Base-by-base conservation (phyloP, 2,797 vertebrate species). In the Melanotaenia pygmaea region DNA sequence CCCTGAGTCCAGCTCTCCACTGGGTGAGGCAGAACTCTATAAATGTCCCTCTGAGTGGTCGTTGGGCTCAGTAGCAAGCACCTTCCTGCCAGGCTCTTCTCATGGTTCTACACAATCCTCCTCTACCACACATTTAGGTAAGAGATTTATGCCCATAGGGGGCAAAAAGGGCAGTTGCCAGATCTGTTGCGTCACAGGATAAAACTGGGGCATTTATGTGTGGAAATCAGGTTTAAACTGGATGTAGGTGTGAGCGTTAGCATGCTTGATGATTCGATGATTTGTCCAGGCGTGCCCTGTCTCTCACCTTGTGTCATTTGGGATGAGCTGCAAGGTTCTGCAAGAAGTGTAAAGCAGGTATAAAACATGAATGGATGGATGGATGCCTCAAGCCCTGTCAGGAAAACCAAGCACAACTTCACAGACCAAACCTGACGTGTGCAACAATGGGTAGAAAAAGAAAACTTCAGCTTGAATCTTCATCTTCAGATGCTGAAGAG, bases 41-140 rank as follows among this genome's bases (percentile, higher is more conserved):
- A 92, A 77, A 73, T 87, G 91, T 43, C 80, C 87, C 58, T 95
- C 93, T 3, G 81, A 79, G 38, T 59, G 89, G 7, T 95, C 94
- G 1, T 61, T 91, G 13, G 83, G 88, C 62, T 94, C 93, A 0
- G 84, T 92, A 70, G 91, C 90, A 67, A 95, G 94, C 83, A 94
- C 94, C 59, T 90, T 92, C 72, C 87, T 94, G 61, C 92, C 94
- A 0, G 93, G 92, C 76, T 90, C 91, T 30, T 89, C 87, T 35
- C 88, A 84, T 0, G 92, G 91, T 75, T 91, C 87, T 37, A 81
- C 59, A 5, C 79, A 78, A 67, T 91, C 89, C 28, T 66, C 84
- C 37, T 95, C 94, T 64, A 80, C 88, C 62, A 95, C 95, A n/a
- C 94, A 93, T 50, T 94, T 96, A 59, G 95, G 95, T 95, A 84